phyloP scores from a whole-genome alignment of 2,113 vertebrate genomes.

The Chionis minor region DNA sequence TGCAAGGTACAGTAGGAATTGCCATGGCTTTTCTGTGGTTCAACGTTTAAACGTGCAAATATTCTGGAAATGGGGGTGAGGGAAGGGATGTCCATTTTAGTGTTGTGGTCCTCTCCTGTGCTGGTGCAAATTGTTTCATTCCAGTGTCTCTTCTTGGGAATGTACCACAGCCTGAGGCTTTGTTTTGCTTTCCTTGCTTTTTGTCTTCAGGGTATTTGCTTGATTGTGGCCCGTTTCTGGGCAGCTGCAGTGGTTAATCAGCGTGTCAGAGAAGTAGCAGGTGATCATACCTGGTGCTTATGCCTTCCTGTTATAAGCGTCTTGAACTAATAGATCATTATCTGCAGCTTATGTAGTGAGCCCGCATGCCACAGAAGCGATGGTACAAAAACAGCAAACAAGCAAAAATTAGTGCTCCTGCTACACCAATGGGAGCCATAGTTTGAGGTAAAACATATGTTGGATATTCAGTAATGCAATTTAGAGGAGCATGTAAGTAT shows the following conservation, averaged over 20 bases:
- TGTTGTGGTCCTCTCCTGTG: neutral
- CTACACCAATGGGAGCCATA: neutral
- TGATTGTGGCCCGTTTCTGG: neutral
- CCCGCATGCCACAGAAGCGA: neutral
- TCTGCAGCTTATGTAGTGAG: neutral
- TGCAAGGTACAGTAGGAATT: neutral
- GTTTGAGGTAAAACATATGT: neutral
- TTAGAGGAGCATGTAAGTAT: neutral
- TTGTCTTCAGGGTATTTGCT: neutral
- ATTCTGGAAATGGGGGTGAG: neutral
- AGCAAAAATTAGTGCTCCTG: neutral
- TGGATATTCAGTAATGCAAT: neutral
- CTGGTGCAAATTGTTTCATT: neutral
- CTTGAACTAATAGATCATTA: neutral
- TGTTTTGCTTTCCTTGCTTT: neutral
- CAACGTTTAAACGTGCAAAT: neutral
- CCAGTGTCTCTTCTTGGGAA: neutral
- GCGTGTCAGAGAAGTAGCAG: neutral
- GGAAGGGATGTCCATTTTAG: neutral
- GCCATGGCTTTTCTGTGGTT: neutral
- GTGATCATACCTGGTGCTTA: neutral
- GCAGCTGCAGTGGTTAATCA: neutral
- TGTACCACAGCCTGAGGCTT: neutral
- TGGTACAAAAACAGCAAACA: neutral
- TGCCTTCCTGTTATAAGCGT: neutral